These are phyloP conservation scores for Fringilla coelebs DNA, from an alignment of 2,797 vertebrate genomes.

Conservation along the genomic window DNA sequence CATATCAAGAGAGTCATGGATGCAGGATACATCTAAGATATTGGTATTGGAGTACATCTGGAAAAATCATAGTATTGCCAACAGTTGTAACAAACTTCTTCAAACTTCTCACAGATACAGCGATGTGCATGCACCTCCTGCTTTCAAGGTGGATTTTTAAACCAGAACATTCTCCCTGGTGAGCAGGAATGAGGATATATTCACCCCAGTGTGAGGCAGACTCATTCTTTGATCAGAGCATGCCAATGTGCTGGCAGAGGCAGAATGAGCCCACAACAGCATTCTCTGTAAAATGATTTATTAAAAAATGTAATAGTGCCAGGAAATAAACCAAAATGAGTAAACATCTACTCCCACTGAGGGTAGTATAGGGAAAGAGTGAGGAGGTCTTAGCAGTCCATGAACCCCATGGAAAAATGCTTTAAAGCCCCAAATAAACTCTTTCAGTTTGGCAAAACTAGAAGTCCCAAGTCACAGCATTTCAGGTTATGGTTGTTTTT, in stretches of 20 bases:
- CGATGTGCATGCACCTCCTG: background rate
- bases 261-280: background rate
- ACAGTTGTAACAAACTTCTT: background rate
- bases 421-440: background rate
- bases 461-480: background rate
- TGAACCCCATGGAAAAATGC: background rate
- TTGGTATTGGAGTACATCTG: accelerated
- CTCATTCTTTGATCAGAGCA: background rate
- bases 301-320: background rate
- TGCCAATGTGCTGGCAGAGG: background rate
- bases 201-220: background rate
- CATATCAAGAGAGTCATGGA: background rate
- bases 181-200: background rate
- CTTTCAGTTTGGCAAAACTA: background rate
- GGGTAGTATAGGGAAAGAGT: background rate
- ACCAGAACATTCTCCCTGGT: background rate
- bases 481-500: background rate
- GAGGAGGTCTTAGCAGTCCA: background rate
- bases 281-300: background rate
- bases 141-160: background rate
- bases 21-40: background rate
- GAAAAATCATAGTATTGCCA: background rate
- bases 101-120: background rate
- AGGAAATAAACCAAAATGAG: background rate
- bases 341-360: background rate